Base-by-base conservation (phyloP, 37 sponge, comb jelly and placozoan species). In the Halisarca cf. caerulea region DNA sequence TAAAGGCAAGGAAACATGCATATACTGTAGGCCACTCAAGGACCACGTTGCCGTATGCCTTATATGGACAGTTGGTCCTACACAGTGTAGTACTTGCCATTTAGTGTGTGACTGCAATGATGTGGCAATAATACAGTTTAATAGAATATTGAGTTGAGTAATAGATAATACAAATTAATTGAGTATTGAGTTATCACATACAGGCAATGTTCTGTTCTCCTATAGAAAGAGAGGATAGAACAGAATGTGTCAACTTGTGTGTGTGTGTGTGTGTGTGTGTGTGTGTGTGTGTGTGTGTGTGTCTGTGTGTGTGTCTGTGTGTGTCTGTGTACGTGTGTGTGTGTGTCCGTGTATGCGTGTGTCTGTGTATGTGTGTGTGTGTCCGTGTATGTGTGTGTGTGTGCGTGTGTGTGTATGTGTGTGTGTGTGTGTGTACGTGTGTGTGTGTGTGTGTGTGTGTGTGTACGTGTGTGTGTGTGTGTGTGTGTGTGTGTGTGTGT, bases 291-390 rank as follows among this genome's bases (percentile, higher is more conserved):
- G 51, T 47, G 51, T 47, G 51, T 47, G 51, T 47, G 64, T 62
- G 30, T 62, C 18, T 28, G 30, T 62, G 30, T 62, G 64, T 62
- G 64, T 47, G 51, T 47, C 9, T 77, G 78, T 77, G 45, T 37
- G 78, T 77, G 45, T 37, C 1, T 77, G 44, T 37, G 78, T 77
- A 44, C 39, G 78, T 77, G 78, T 77, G 78, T 77, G 78, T 77
- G 78, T 77, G 78, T 77, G 78, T 77, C 44, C 39, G 78, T 77
- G 78, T 77, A 44, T 77, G 78, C 39, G 78, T 77, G 78, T 77
- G 78, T 77, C 44, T 77, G 78, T 77, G 78, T 77, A 44, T 77
- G 78, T 77, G 78, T 77, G 78, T 77, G 78, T 77, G 78, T 77
- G 78, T 77, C 44, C 39, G 78, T 77, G 78, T 77, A 44, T 77